A percentile compares a stretch with the other conserved stretches of the same genome.
phyloP scores from a whole-genome alignment of 2,113 vertebrate species.

The Lycaon pictus region DNA sequence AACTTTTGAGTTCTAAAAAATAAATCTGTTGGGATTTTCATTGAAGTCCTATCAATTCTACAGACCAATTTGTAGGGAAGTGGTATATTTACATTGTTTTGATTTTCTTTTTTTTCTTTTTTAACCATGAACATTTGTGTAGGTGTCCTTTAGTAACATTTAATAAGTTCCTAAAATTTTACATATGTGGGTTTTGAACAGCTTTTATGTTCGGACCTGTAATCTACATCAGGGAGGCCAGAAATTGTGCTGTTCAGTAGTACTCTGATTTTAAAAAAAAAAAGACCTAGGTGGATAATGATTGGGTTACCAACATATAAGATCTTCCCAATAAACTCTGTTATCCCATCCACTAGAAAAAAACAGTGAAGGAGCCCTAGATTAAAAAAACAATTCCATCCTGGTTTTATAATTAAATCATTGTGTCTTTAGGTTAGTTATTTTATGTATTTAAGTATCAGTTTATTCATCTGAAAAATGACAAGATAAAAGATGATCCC shows the following conservation, averaged over 20 bases:
- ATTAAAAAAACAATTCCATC: not conserved
- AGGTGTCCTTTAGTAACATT: not conserved
- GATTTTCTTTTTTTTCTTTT: not conserved
- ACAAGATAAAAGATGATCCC: not conserved
- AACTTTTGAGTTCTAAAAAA: slow-evolving; percentile 25
- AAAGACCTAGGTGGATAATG: not conserved
- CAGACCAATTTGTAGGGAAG: not conserved
- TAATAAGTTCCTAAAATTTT: not conserved
- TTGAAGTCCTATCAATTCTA: not conserved
- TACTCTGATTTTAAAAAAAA: not conserved
- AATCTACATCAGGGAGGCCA: not conserved
- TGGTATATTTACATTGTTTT: not conserved
- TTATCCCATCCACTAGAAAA: not conserved
- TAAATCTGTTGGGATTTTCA: not conserved
- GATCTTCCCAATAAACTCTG: not conserved
- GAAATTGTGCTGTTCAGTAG: not conserved
- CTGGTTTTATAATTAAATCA: not conserved
- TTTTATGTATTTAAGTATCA: not conserved
- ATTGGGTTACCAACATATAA: not conserved
- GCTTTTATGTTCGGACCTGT: not conserved
- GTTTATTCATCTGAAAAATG: not conserved
- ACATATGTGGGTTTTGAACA: not conserved
- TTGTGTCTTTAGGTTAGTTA: not conserved
- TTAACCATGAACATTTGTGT: not conserved
- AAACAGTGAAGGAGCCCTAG: not conserved